Percentiles rank a stretch among this genome's conserved stretches.
Conservation (phyloP, 2,797 vertebrate species). For the Garrulus glandarius region DNA sequence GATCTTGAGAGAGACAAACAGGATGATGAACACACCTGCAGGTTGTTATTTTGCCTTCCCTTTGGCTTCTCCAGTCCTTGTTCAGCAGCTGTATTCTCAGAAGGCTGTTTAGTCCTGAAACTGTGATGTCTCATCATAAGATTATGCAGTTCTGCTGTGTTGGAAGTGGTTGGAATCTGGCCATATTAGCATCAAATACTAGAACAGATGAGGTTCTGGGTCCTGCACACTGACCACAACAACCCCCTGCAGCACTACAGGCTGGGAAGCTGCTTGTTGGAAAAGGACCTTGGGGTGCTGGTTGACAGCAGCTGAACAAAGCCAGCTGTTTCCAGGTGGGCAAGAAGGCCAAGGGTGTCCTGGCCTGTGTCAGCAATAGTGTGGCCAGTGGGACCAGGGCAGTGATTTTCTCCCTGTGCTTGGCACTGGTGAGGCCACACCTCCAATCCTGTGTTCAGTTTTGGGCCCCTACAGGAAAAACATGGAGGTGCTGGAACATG, state of each 20-base stretch:
- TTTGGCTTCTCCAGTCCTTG: not conserved
- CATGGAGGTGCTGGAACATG: rapidly evolving
- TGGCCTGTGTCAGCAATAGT: not conserved
- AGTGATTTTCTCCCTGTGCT: not conserved
- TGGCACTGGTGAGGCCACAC: not conserved
- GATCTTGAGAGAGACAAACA: not conserved
- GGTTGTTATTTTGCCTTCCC: not conserved
- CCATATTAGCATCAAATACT: not conserved
- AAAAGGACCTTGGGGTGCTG: not conserved
- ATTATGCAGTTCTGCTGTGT: not conserved
- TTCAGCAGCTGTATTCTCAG: not conserved
- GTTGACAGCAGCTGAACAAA: not conserved
- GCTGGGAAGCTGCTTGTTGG: not conserved
- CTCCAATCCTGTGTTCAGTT: not conserved
- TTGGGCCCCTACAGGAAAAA: not conserved
- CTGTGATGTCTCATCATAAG: not conserved
- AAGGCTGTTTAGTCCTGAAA: not conserved
- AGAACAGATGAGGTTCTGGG: not conserved
- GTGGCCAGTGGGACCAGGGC: not conserved
- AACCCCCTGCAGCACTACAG: not conserved
- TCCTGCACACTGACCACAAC: not conserved
- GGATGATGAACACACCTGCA: not conserved
- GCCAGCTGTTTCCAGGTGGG: not conserved
- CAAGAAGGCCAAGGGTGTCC: not conserved
- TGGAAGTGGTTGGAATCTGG: not conserved